Conservation (phyloP, 1,140 invertebrate species). For the Drosophila ironensis region DNA sequence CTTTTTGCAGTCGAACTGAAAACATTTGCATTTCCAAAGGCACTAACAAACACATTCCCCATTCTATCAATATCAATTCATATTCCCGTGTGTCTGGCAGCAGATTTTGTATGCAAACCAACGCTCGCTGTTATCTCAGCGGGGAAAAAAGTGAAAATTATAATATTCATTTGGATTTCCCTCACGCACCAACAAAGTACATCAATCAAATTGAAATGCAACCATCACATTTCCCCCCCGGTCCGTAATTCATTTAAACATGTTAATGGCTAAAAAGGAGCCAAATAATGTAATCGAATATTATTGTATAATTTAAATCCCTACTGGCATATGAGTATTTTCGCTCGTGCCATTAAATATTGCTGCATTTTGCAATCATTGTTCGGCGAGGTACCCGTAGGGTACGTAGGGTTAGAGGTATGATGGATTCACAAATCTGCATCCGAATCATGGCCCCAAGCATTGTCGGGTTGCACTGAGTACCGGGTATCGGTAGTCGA, state of each 20-base stretch:
- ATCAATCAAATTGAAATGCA: conserved; percentile 74
- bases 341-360: conserved; percentile 10
- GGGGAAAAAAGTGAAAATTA: conserved; percentile 37
- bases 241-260: conserved; percentile 51
- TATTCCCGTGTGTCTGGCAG: conserved; percentile 1
- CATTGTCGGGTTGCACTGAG: too few species aligned
- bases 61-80: conserved; percentile 60
- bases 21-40: conserved; percentile 65
- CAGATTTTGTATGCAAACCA: conserved; percentile 59
- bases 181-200: conserved; percentile 58
- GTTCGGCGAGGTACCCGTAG: too few species aligned
- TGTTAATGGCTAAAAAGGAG: conserved; percentile 21
- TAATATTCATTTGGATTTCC: conserved; percentile 69
- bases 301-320: neutral
- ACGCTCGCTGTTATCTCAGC: conserved; percentile 15
- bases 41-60: conserved; percentile 32
- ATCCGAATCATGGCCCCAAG: too few species aligned
- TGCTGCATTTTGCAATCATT: conserved; percentile 6
- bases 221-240: conserved; percentile 17
- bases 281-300: conserved; percentile 9
- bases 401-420: too few species aligned
- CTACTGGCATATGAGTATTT: neutral
- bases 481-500: too few species aligned
- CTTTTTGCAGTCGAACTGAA: conserved; percentile 14
- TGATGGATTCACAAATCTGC: too few species aligned